Evolutionary conservation across 2,888 invertebrate genomes (phyloP).

Genomic region (Siphonodentalium dalli): DNA sequence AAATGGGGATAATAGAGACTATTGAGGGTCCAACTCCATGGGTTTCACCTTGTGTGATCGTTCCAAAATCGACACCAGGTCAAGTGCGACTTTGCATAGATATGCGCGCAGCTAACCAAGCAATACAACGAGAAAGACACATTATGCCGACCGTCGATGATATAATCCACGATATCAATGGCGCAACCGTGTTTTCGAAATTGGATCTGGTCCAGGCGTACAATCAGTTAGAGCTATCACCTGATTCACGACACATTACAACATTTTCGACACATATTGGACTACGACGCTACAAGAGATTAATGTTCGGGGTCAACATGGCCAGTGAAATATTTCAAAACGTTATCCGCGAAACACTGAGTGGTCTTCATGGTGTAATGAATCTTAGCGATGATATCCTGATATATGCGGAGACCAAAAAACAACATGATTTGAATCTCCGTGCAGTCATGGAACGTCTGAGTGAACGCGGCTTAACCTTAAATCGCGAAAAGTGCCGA

Average conservation of each 20-base stretch:
- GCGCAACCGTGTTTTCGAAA: conserved; percentile 31
- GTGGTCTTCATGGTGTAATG: conserved; percentile 50
- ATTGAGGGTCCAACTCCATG: conserved; percentile 36
- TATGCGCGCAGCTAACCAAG: conserved; percentile 36
- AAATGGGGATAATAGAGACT: conserved; percentile 24
- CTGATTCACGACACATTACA: conserved; percentile 39
- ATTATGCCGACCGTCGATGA: conserved; percentile 36
- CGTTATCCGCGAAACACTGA: conserved; percentile 55
- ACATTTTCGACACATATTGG: conserved; percentile 37
- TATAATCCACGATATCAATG: conserved; percentile 32
- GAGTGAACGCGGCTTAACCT: conserved; percentile 29
- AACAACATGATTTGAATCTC: conserved; percentile 51
- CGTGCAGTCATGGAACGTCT: conserved; percentile 32
- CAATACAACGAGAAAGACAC: conserved; percentile 33
- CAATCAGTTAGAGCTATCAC: conserved; percentile 34
- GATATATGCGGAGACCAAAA: conserved; percentile 42
- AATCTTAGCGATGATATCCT: conserved; percentile 63
- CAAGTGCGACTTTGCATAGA: conserved; percentile 38
- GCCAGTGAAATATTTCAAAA: conserved; percentile 66
- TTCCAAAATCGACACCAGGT: too few species aligned
- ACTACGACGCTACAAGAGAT: conserved; percentile 31
- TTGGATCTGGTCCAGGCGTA: conserved; percentile 35
- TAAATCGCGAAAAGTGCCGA: conserved; percentile 51
- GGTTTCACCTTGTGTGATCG: conserved; percentile 30
- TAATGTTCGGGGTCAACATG: conserved; percentile 43